phyloP scores from a whole-genome alignment of 2,113 vertebrate species.

The Cairina moschata region DNA sequence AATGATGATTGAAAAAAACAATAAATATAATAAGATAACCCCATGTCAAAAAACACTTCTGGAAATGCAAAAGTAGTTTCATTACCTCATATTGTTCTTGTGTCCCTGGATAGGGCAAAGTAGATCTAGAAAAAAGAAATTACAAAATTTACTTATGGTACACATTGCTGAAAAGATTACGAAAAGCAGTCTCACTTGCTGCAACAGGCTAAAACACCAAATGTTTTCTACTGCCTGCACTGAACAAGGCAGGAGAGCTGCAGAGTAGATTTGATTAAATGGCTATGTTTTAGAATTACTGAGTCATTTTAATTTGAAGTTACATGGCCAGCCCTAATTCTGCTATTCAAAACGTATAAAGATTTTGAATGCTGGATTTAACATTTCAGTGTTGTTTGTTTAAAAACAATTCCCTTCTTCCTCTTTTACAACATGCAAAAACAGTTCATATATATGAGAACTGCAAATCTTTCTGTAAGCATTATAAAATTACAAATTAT shows the following conservation, averaged over 20 bases:
- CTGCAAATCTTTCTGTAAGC: background rate
- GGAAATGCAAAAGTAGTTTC: background rate
- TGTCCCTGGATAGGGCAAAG: constrained; percentile 91
- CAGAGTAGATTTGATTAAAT: background rate
- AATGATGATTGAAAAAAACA: background rate
- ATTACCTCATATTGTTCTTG: constrained; percentile 95
- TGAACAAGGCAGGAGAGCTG: background rate
- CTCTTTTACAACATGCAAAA: background rate
- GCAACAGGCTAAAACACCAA: background rate
- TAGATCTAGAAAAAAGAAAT: constrained; percentile 82
- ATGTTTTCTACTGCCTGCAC: background rate
- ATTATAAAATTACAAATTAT: background rate
- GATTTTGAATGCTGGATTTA: background rate
- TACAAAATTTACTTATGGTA: background rate
- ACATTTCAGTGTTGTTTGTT: background rate
- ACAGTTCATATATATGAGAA: background rate
- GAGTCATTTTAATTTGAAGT: background rate
- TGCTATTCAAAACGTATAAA: background rate
- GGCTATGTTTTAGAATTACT: background rate
- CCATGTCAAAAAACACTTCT: background rate
- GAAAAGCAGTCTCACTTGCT: background rate
- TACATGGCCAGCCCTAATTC: background rate
- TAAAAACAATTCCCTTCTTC: constrained; percentile 6
- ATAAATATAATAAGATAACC: background rate
- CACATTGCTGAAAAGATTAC: background rate